Conservation (phyloP, 2,888 invertebrate genomes). For the Biston stratarius region DNA sequence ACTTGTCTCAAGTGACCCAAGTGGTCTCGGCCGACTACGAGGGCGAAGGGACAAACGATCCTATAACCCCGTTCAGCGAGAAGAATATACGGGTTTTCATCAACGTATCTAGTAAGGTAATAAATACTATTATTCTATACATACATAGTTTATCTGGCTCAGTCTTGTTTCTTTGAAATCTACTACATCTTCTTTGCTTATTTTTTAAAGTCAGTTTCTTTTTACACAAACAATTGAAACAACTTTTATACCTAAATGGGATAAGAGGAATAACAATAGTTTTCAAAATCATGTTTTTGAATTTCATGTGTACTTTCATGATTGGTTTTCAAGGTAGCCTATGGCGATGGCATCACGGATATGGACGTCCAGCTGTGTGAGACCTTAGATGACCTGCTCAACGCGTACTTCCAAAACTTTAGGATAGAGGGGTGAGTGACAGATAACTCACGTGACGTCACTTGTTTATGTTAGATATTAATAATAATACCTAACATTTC, state of each 20-base stretch:
- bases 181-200: too few relatives aligned
- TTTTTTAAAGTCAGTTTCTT: too few relatives aligned
- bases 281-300: too few relatives aligned
- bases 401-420: slow-evolving; percentile 94
- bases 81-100: slow-evolving; percentile 83
- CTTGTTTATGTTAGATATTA: background rate
- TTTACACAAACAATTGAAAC: too few relatives aligned
- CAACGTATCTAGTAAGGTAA: slow-evolving; percentile 59
- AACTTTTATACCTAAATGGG: too few relatives aligned
- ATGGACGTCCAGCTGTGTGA: slow-evolving; percentile 96
- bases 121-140: background rate
- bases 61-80: slow-evolving; percentile 88
- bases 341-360: slow-evolving; percentile 89
- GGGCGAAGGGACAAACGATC: slow-evolving; percentile 87
- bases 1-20: slow-evolving; percentile 92
- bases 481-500: too few relatives aligned
- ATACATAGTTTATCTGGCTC: too few relatives aligned
- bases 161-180: too few relatives aligned
- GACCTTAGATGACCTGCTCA: slow-evolving; percentile 91
- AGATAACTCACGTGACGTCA: slow-evolving; percentile 1
- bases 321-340: slow-evolving; percentile 47
- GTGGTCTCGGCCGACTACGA: slow-evolving; percentile 93
- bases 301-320: background rate
- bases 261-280: too few relatives aligned
- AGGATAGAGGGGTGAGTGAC: slow-evolving; percentile 89